A percentile compares a stretch with the other conserved stretches of the same genome.
Conservation (phyloP, 1,140 invertebrate species). For the Battus philenor region DNA sequence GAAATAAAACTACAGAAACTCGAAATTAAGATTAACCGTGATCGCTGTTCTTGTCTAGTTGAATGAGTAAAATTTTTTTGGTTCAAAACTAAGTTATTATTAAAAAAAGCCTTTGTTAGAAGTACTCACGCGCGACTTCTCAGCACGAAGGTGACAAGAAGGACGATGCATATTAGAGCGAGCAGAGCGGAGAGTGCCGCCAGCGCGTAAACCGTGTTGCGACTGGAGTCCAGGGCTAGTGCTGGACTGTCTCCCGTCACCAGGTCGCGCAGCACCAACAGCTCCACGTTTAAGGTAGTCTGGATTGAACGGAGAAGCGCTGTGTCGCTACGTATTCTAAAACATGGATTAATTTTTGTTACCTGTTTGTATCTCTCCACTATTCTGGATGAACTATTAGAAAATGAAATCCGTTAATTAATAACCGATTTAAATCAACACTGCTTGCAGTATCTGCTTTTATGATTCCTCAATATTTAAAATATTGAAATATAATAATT, state of each 20-base stretch:
- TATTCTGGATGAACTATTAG: too few relatives aligned
- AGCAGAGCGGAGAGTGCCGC: conserved; percentile 71
- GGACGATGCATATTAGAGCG: conserved; percentile 60
- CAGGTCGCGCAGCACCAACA: conserved; percentile 64
- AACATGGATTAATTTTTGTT: too few relatives aligned
- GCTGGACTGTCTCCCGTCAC: conserved; percentile 38
- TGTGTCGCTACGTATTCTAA: conserved; percentile 58
- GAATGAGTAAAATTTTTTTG: not conserved
- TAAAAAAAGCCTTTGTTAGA: not conserved
- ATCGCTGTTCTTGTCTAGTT: too few relatives aligned
- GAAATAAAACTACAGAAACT: too few relatives aligned
- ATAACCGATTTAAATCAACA: too few relatives aligned
- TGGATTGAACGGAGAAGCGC: conserved; percentile 58
- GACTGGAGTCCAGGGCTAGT: conserved; percentile 32
- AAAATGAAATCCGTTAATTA: too few relatives aligned
- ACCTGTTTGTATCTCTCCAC: too few relatives aligned
- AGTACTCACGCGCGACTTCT: conserved; percentile 71
- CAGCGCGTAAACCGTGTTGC: conserved; percentile 65
- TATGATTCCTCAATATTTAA: too few relatives aligned
- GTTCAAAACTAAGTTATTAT: not conserved
- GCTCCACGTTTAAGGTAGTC: conserved; percentile 37
- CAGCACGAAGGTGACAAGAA: conserved; percentile 70
- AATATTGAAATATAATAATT: too few relatives aligned
- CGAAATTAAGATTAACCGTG: too few relatives aligned
- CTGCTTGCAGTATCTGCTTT: too few relatives aligned